Evolutionary conservation across 2,888 invertebrate species (phyloP).

Genomic region (Patella caerulea): DNA sequence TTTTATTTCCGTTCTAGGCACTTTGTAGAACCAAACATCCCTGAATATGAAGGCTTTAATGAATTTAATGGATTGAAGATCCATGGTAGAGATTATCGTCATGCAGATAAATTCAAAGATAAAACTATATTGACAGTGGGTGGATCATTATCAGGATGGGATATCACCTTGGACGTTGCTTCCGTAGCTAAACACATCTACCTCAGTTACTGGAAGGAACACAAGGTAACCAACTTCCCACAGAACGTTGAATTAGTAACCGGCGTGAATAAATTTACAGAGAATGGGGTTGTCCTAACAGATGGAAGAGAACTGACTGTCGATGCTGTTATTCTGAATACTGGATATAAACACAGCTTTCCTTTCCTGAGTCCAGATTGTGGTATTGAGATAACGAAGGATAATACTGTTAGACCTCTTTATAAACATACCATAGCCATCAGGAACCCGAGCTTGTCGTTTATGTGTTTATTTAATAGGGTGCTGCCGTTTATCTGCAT

Average conservation of each 20-base stretch:
- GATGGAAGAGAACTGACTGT: constrained; percentile 77
- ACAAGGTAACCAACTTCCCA: constrained; percentile 48
- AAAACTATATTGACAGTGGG: constrained; percentile 85
- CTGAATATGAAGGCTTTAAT: no score
- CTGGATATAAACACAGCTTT: constrained; percentile 84
- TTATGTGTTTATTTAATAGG: constrained; percentile 86
- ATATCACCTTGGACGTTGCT: constrained; percentile 81
- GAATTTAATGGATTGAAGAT: constrained; percentile 50
- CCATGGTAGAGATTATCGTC: constrained; percentile 90
- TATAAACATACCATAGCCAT: constrained; percentile 90
- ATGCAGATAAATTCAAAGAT: constrained; percentile 79
- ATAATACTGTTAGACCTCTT: constrained; percentile 86
- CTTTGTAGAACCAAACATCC: no score
- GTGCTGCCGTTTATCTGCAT: constrained; percentile 89
- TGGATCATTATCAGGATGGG: constrained; percentile 89
- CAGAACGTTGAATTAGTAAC: constrained; percentile 59
- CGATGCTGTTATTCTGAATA: constrained; percentile 81
- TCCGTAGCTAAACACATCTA: constrained; percentile 67
- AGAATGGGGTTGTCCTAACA: constrained; percentile 68
- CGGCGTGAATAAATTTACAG: constrained; percentile 51
- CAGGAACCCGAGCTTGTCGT: constrained; percentile 83
- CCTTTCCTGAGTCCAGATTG: constrained; percentile 83
- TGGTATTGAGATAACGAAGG: constrained; percentile 78
- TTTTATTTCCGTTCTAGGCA: no score
- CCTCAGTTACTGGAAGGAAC: constrained; percentile 60